Base-by-base conservation (phyloP, 2,888 invertebrate species). In the Tyria jacobaeae region DNA sequence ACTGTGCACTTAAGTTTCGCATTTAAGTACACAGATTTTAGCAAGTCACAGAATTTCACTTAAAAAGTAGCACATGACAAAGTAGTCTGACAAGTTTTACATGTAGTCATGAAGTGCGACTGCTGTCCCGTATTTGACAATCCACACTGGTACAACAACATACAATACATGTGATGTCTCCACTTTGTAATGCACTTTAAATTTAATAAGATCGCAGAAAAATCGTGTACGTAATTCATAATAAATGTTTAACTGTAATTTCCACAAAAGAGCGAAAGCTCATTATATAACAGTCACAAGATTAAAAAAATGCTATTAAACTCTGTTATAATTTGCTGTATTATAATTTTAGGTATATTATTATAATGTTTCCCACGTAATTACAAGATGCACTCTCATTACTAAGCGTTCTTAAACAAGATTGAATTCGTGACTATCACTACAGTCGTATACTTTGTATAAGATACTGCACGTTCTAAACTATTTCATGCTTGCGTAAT, bases 381-480 rank as follows among this genome's bases (percentile, higher is more conserved):
- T 78, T 75, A 72, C 62, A 75, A 73, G 68, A 76, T 75, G 70
- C 68, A 66, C 68, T 68, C 67, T 74, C 73, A 80, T 80, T 77
- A 71, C 60, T 51, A 60, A 74, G 31, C 67, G 69, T 73, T 77
- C 69, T 66, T 67, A 73, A 76, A 71, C 68, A 59, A 79, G 78
- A 83, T 83, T 77, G 77, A 82, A 81, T 79, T 85, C 86, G 85
- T 88, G 87, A 88, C 84, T 79, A 78, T 81, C 77, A 68, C 78
- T 77, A 82, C 83, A 78, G 78, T 70, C 70, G 77, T 83, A 79
- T 70, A 78, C 72, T 80, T 76, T 75, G 73, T 78, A 70, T 73
- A 78, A 70, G 75, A 73, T 71, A 75, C 64, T 67, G 72, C 84
- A 84, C 82, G 81, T 81, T 75, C 71, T 74, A 73, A 62, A 68